Conservation (phyloP, 2,888 invertebrate genomes). For the Ceriagrion tenellum region DNA sequence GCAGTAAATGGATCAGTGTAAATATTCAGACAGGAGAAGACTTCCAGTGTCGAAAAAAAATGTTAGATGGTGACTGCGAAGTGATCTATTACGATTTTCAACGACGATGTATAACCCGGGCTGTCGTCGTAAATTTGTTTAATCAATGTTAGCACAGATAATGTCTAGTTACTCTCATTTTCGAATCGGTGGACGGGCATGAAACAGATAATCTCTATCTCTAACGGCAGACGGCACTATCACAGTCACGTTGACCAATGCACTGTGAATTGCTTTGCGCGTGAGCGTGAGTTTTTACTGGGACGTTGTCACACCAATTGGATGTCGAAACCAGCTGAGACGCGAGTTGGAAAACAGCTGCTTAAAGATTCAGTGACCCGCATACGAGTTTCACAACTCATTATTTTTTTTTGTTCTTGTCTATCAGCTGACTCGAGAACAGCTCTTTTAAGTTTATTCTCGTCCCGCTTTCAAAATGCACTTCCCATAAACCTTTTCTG, state of each 20-base stretch:
- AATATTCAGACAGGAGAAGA: too few relatives aligned
- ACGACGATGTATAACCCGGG: too few relatives aligned
- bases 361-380: slow-evolving; percentile 54
- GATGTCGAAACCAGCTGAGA: background rate
- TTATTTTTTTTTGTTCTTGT: background rate
- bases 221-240: background rate
- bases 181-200: background rate
- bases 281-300: background rate
- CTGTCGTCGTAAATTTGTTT: background rate
- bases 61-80: too few relatives aligned
- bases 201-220: background rate
- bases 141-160: background rate
- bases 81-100: too few relatives aligned
- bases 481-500: background rate
- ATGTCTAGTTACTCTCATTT: background rate
- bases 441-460: background rate
- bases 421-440: background rate
- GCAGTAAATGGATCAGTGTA: too few relatives aligned
- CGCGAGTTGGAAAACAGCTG: slow-evolving; percentile 38
- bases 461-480: background rate
- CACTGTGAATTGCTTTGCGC: background rate
- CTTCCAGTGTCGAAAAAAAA: too few relatives aligned
- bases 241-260: background rate
- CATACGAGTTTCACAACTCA: slow-evolving; percentile 49
- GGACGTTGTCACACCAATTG: background rate